Evolutionary conservation across 2,888 invertebrate genomes (phyloP).

Genomic region (Catocala sponsa): DNA sequence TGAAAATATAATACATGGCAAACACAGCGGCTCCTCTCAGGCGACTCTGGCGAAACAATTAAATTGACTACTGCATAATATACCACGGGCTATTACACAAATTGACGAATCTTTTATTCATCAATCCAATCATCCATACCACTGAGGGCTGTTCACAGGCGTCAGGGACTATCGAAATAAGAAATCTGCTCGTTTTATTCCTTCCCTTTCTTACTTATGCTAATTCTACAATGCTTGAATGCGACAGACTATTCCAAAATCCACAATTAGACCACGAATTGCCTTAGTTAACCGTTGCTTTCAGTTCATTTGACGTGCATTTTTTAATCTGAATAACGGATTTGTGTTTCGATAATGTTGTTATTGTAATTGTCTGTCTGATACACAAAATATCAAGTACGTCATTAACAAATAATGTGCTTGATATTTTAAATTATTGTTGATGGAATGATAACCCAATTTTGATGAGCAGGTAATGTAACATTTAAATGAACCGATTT

Average conservation of each 20-base stretch:
- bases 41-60: conserved; percentile 48
- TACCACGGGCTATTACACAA: conserved; percentile 76
- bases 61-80: conserved; percentile 81
- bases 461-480: conserved; percentile 1
- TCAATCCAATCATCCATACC: conserved; percentile 81
- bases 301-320: conserved; percentile 46
- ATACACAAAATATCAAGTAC: too few relatives aligned
- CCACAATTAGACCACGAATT: conserved; percentile 72
- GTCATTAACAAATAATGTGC: conserved; percentile 22
- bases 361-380: conserved; percentile 20
- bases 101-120: conserved; percentile 86
- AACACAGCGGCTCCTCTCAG: conserved; percentile 42
- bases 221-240: conserved; percentile 39
- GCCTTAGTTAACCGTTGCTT: conserved; percentile 81
- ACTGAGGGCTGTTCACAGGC: conserved; percentile 80
- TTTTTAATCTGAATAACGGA: conserved; percentile 49
- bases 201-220: conserved; percentile 48
- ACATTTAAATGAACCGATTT: neutral
- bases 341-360: conserved; percentile 21
- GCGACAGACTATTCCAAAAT: conserved; percentile 53
- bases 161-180: conserved; percentile 73
- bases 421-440: conserved; percentile 16
- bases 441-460: conserved; percentile 8
- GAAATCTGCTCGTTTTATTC: conserved; percentile 56
- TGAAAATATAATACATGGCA: conserved; percentile 36